These are phyloP conservation scores for Progne subis DNA, from an alignment of 2,113 vertebrate species.

Conservation along the genomic window DNA sequence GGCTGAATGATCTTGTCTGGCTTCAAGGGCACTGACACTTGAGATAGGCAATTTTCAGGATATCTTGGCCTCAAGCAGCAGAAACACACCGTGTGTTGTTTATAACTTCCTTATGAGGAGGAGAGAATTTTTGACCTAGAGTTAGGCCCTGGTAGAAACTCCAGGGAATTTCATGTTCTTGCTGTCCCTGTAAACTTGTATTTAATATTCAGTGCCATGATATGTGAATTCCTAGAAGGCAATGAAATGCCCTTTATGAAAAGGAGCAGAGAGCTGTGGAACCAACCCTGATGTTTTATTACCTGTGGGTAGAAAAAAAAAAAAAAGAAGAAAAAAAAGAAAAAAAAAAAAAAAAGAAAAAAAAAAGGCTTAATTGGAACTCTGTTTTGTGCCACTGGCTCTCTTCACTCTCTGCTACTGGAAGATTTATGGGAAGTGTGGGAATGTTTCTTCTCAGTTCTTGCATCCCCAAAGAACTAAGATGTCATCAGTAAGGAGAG, in stretches of 20 bases:
- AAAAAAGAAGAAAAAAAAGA: background rate
- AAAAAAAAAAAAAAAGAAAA: background rate
- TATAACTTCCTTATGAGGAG: background rate
- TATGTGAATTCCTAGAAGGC: background rate
- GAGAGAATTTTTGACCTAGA: background rate
- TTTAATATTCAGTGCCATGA: background rate
- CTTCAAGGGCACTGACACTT: conserved; percentile 12
- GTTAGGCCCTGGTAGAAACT: background rate
- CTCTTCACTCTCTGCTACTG: background rate
- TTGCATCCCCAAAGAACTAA: background rate
- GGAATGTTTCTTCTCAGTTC: background rate
- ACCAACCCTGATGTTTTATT: background rate
- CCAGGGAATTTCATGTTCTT: background rate
- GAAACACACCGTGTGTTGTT: background rate
- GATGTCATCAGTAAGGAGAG: background rate
- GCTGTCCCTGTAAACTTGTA: background rate
- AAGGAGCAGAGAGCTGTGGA: background rate
- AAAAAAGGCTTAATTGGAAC: background rate
- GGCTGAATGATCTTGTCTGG: conserved; percentile 5
- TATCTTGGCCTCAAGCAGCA: background rate
- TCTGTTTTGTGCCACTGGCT: conserved; percentile 1
- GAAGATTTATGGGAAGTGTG: background rate
- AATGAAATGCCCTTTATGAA: background rate
- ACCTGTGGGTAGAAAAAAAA: background rate
- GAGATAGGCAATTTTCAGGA: background rate